phyloP scores from a whole-genome alignment of 2,888 invertebrate genomes.

The Microctonus hyperodae region DNA sequence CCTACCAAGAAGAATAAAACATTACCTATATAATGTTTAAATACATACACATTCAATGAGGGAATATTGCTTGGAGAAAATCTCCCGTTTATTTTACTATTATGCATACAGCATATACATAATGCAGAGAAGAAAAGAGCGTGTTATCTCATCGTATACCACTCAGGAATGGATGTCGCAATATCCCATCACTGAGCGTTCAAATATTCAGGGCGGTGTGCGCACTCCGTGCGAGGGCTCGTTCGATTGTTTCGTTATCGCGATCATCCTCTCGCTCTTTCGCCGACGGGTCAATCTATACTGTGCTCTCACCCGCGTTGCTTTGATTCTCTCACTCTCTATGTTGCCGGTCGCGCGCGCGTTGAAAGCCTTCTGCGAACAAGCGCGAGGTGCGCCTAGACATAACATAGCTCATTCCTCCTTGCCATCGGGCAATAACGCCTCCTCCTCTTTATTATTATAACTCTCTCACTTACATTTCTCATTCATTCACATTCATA shows the following conservation, averaged over 20 bases:
- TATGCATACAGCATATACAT: constrained; percentile 4
- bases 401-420: constrained; percentile 32
- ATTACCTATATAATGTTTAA: neutral
- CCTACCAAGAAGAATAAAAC: constrained; percentile 20
- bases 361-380: constrained; percentile 25
- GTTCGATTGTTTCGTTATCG: constrained; percentile 61
- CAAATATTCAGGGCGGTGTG: constrained; percentile 37
- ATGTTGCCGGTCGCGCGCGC: neutral
- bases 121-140: constrained; percentile 3
- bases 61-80: constrained; percentile 12
- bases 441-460: constrained; percentile 27
- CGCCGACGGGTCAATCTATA: constrained; percentile 40
- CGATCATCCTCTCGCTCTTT: constrained; percentile 53
- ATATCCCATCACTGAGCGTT: constrained; percentile 27
- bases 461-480: neutral
- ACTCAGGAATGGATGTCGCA: constrained; percentile 22
- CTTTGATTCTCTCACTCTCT: constrained; percentile 39
- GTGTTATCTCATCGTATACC: constrained; percentile 25
- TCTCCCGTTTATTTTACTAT: neutral
- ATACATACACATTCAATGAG: too few species aligned
- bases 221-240: constrained; percentile 32
- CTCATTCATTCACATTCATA: too few species aligned
- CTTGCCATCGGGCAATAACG: constrained; percentile 21
- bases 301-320: constrained; percentile 44
- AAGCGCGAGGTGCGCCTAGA: constrained; percentile 31